Percentiles rank a stretch among this genome's conserved stretches.
Conservation (phyloP, 2,113 vertebrate species). For the Oxyura jamaicensis region DNA sequence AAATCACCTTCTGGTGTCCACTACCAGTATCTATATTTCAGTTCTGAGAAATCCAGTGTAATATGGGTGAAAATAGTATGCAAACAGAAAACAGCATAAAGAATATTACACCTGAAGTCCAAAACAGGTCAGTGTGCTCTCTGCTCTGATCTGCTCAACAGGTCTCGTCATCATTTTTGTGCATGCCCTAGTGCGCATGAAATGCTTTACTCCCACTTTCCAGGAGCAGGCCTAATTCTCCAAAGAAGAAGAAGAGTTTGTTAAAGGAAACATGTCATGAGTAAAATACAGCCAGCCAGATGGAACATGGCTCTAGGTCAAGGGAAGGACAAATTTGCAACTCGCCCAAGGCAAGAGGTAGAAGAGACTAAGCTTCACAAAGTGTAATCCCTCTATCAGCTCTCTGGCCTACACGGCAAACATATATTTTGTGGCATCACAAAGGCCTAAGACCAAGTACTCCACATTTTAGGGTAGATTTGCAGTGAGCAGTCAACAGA, state of each 20-base stretch:
- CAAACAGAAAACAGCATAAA: conserved; percentile 2
- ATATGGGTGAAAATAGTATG: not conserved
- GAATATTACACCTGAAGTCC: not conserved
- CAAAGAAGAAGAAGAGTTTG: not conserved
- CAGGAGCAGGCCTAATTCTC: not conserved
- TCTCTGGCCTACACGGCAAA: not conserved
- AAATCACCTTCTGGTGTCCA: conserved; percentile 17
- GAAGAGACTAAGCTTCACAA: not conserved
- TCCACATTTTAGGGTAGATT: not conserved
- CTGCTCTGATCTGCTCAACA: not conserved
- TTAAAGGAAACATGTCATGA: not conserved
- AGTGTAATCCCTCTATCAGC: not conserved
- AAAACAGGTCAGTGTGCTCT: not conserved
- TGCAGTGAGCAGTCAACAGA: not conserved
- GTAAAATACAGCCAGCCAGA: not conserved
- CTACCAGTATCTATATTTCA: not conserved
- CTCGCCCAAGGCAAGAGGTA: not conserved
- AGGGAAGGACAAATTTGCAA: not conserved
- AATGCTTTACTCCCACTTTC: not conserved
- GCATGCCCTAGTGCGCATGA: not conserved
- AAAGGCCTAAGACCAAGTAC: not conserved
- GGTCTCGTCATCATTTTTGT: not conserved
- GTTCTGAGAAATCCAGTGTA: not conserved
- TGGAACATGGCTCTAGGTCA: not conserved
- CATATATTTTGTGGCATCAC: not conserved